These are phyloP conservation scores for Philypnodon macrostomus DNA, from an alignment of 2,797 vertebrate species.

Conservation along the genomic window DNA sequence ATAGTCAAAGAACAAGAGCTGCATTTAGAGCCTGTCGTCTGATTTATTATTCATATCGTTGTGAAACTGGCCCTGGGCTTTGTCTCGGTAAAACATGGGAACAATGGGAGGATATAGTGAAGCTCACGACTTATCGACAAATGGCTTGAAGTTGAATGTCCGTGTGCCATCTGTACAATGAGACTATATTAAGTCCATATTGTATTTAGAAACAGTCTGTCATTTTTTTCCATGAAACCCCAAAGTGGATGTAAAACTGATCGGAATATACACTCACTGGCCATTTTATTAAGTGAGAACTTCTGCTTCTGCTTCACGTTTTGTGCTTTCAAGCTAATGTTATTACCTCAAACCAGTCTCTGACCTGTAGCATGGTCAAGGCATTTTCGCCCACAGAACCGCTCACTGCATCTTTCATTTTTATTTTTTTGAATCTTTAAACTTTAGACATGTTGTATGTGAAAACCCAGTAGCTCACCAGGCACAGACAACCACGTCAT, in stretches of 20 bases:
- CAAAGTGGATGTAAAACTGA: slow-evolving; percentile 34
- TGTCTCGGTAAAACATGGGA: slow-evolving; percentile 21
- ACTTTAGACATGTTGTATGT: too few species aligned
- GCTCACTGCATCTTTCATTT: too few species aligned
- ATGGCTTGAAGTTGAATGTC: slow-evolving; percentile 39
- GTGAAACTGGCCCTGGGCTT: slow-evolving; percentile 9
- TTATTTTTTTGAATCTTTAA: too few species aligned
- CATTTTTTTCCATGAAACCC: slow-evolving; percentile 36
- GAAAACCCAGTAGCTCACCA: too few species aligned
- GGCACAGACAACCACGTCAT: too few species aligned
- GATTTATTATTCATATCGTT: background rate
- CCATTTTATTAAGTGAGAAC: too few species aligned
- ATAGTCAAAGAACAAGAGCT: background rate
- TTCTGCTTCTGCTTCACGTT: too few species aligned
- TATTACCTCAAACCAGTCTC: too few species aligned
- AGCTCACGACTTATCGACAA: slow-evolving; percentile 57
- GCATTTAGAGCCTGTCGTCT: background rate
- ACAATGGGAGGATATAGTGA: slow-evolving; percentile 45
- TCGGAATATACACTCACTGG: too few species aligned
- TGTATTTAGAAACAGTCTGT: slow-evolving; percentile 52
- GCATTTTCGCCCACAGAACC: too few species aligned
- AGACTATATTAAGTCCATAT: slow-evolving; percentile 40
- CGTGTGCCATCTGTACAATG: slow-evolving; percentile 32
- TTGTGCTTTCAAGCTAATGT: too few species aligned
- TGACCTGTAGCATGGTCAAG: too few species aligned